A percentile compares a stretch with the other conserved stretches of the same genome.
Evolutionary conservation across 2,888 invertebrate genomes (phyloP).

Genomic region (Exephanes ischioxanthus): DNA sequence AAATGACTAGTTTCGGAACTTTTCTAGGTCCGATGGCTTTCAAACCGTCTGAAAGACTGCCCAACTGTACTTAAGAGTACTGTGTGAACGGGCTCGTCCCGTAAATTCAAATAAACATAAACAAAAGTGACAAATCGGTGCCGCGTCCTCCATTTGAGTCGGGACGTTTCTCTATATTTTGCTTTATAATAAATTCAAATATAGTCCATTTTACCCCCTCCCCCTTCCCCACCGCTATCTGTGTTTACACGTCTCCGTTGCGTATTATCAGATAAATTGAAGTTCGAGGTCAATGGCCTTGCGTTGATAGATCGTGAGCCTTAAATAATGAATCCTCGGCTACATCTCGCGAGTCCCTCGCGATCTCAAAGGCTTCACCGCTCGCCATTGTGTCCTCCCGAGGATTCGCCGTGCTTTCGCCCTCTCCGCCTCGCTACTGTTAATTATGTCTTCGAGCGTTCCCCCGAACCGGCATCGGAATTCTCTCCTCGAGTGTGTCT

Average conservation of each 20-base stretch:
- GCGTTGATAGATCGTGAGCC: constrained; percentile 2
- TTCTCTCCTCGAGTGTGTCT: constrained; percentile 3
- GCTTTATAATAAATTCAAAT: too few species aligned
- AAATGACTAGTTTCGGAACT: too few species aligned
- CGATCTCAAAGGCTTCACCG: constrained; percentile 69
- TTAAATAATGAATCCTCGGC: constrained; percentile 37
- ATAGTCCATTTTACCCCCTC: too few species aligned
- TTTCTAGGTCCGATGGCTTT: too few species aligned
- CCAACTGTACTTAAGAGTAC: too few species aligned
- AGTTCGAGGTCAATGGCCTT: background rate
- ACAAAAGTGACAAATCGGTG: too few species aligned
- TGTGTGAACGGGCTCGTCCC: too few species aligned
- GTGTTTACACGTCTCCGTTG: background rate
- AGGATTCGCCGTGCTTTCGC: constrained; percentile 48
- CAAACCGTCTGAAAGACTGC: too few species aligned
- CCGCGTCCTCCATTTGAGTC: too few species aligned
- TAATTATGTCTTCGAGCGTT: constrained; percentile 71
- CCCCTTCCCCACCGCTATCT: background rate
- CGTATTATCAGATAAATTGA: constrained; percentile 6
- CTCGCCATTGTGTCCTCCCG: constrained; percentile 71
- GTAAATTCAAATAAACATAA: too few species aligned
- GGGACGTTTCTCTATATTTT: too few species aligned
- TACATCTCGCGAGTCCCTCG: constrained; percentile 66
- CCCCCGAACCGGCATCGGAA: constrained; percentile 55
- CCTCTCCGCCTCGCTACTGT: constrained; percentile 71